Evolutionary conservation across 2,113 vertebrate species (phyloP), one percentile per base, ranked within the genome.

Genomic region (Nothocercus nigrocapillus): DNA sequence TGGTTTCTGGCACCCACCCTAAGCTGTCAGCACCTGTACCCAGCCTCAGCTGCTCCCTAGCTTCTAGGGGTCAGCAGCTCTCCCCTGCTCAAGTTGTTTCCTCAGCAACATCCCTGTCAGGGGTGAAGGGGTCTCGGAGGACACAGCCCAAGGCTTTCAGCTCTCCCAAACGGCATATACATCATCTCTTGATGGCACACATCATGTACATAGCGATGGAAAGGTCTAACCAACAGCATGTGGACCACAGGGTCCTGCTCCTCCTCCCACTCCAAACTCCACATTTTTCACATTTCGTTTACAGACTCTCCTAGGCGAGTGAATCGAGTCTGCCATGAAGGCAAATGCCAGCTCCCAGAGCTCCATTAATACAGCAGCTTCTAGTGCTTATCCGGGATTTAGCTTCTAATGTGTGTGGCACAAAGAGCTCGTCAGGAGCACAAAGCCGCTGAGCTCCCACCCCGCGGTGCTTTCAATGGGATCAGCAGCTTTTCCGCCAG

Each of bases 311-410:
- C 54, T 19, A 16, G 51, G 44, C 3, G 5, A 94, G 74, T 18
- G 40, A 76, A 69, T 49, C 81, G 25, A 58, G 47, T 72, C 70
- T 89, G 93, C 70, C 78, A 73, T 42, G 75, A 96, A 84, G 58
- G 73, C 83, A 89, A 94, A 82, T 56, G 27, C 84, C 7, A 1
- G 59, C 85, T 88, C 47, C 22, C 51, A 58, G 70, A 89, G 82
- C 82, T 91, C 62, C 51, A 17, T 67, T 94, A 96, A 95, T 91
- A 82, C 90, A 32, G 74, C 82, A 93, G 91, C 94, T 97, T 85
- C 84, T 72, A 91, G 82, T 13, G 32, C 64, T 97, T 97, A 97
- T 97, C 97, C 95, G 76, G 84, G 96, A 97, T 97, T 97, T 97
- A 94, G 79, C 95, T 86, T 30, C 87, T 96, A 78, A 94, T 87